Evolutionary conservation across 2,888 invertebrate species (phyloP).

Genomic region (Chrysotoxum bicinctum): DNA sequence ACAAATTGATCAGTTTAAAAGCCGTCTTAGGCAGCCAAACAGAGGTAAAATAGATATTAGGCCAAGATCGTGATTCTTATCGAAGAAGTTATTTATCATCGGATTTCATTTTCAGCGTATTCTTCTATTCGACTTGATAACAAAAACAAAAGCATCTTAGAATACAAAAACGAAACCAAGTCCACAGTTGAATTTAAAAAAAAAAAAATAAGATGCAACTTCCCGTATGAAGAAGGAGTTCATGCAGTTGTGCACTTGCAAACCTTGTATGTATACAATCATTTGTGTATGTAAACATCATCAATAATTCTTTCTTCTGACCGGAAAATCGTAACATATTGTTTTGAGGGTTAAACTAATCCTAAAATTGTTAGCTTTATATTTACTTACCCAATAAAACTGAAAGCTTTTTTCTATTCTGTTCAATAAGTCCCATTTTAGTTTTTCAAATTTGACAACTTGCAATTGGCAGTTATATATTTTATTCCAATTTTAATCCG

Average conservation of each 20-base stretch:
- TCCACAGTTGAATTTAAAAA: constrained; percentile 2
- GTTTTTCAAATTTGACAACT: constrained; percentile 9
- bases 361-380: neutral
- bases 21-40: constrained; percentile 23
- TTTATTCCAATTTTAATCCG: neutral
- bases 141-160: constrained; percentile 56
- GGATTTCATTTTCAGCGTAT: constrained; percentile 51
- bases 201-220: constrained; percentile 55
- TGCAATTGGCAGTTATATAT: neutral
- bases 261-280: neutral
- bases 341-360: constrained; percentile 3
- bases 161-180: constrained; percentile 6
- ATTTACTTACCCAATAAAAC: constrained; percentile 56
- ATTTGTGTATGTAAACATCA: constrained; percentile 16
- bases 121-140: constrained; percentile 46
- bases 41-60: constrained; percentile 58
- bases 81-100: constrained; percentile 72
- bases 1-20: constrained; percentile 28
- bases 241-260: constrained; percentile 22
- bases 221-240: constrained; percentile 62
- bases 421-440: constrained; percentile 40
- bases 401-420: constrained; percentile 44
- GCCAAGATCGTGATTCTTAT: constrained; percentile 71
- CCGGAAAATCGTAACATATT: constrained; percentile 63
- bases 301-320: constrained; percentile 51